A percentile compares a stretch with the other conserved stretches of the same genome.
These are phyloP conservation scores for Lissocephala sabroskyi DNA, from an alignment of 2,888 invertebrate species.

Conservation along the genomic window DNA sequence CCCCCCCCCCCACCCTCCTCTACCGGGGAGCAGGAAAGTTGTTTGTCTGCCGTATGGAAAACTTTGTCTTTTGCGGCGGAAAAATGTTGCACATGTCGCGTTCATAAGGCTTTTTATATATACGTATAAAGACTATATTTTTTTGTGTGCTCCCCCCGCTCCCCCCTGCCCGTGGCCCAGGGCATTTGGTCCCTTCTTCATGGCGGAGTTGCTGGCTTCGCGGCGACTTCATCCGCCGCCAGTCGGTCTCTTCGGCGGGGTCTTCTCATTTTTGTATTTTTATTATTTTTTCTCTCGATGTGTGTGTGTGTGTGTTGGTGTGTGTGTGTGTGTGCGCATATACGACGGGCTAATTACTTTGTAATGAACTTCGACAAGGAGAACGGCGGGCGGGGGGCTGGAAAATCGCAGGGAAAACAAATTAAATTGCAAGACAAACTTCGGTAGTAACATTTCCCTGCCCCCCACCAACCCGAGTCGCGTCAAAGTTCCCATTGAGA, in stretches of 20 bases:
- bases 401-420: no score
- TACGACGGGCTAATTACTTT: constrained; percentile 61
- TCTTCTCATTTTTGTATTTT: constrained; percentile 12
- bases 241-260: no score
- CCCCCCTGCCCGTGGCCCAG: no score
- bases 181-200: constrained; percentile 14
- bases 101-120: no score
- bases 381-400: no score
- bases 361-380: constrained; percentile 66
- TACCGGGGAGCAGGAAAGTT: no score
- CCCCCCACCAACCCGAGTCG: background rate
- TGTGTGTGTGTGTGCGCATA: no score
- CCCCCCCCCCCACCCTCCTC: background rate
- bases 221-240: no score
- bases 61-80: constrained; percentile 51
- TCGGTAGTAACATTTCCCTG: constrained; percentile 4
- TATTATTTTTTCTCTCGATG: constrained; percentile 16
- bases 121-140: no score
- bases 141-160: no score
- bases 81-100: constrained; percentile 51
- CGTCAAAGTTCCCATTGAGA: no score
- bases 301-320: no score
- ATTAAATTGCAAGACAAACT: constrained; percentile 8
- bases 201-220: constrained; percentile 11
- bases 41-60: constrained; percentile 23